phyloP scores from a whole-genome alignment of 1,140 invertebrate genomes.

The Atta colombica region DNA sequence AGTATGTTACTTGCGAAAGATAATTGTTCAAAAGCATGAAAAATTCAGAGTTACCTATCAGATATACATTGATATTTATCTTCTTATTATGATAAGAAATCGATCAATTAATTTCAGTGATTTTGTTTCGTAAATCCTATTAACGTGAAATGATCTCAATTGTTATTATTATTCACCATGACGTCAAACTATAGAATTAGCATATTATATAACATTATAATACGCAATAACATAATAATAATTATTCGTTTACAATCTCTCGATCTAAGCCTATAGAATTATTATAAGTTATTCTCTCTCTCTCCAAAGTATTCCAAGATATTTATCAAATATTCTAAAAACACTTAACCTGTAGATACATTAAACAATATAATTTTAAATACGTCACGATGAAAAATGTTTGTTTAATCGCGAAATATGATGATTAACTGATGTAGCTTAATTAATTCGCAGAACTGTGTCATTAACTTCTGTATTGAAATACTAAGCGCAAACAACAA shows the following conservation, averaged over 20 bases:
- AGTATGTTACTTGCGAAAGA: neutral
- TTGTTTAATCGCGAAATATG: conserved; percentile 7
- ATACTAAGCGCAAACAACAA: conserved; percentile 41
- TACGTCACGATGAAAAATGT: neutral
- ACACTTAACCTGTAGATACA: too few relatives aligned
- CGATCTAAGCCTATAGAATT: neutral
- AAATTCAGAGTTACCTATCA: neutral
- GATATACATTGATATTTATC: neutral
- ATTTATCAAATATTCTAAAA: neutral
- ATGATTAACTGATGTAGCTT: conserved; percentile 35
- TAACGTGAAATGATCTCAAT: neutral
- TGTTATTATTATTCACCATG: neutral
- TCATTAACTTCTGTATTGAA: conserved; percentile 58
- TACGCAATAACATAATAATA: neutral
- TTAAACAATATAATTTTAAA: conserved; percentile 44
- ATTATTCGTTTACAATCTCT: neutral
- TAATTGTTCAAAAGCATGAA: neutral
- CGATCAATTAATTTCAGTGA: neutral
- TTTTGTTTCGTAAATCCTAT: neutral
- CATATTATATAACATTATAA: neutral
- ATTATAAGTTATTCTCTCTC: neutral
- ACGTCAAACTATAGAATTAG: neutral
- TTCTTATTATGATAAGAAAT: neutral
- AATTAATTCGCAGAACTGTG: conserved; percentile 44
- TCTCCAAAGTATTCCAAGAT: neutral